Percentiles rank a stretch among this genome's conserved stretches.
These are phyloP conservation scores for Fregetta grallaria DNA, from an alignment of 2,113 vertebrate genomes.

Conservation along the genomic window DNA sequence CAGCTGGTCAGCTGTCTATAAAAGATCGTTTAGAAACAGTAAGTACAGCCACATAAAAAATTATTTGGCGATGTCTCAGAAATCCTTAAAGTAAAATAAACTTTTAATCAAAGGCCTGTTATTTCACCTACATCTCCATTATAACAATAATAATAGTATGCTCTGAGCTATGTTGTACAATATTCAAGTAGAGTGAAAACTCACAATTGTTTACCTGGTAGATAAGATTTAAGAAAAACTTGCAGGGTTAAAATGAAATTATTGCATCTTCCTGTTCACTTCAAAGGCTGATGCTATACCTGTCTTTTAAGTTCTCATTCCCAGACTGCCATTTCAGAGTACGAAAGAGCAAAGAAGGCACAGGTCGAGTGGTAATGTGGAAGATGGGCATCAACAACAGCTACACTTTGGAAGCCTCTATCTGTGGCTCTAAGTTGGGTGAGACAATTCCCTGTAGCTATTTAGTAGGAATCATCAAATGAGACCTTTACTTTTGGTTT, in stretches of 20 bases:
- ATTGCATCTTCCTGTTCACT: not conserved
- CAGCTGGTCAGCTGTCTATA: not conserved
- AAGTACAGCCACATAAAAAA: not conserved
- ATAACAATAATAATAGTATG: not conserved
- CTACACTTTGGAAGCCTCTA: conserved; percentile 79
- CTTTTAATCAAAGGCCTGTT: not conserved
- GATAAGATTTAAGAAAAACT: not conserved
- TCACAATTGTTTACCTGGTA: not conserved
- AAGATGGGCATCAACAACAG: conserved; percentile 81
- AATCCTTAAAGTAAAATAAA: not conserved
- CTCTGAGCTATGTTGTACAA: not conserved
- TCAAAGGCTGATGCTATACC: not conserved
- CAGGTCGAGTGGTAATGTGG: conserved; percentile 78
- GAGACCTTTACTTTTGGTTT: not conserved
- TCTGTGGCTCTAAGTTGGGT: conserved; percentile 78
- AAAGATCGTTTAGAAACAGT: not conserved
- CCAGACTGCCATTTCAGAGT: conserved; percentile 76
- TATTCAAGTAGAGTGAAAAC: not conserved
- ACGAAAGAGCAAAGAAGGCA: conserved; percentile 74
- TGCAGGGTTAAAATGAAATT: not conserved
- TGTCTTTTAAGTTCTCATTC: conserved; percentile 75
- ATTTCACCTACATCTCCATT: not conserved
- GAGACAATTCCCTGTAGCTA: conserved; percentile 8
- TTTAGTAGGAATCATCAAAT: not conserved
- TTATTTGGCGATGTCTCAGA: not conserved